Evolutionary conservation across 1,140 invertebrate species (phyloP), one percentile per base, ranked within the genome.

Genomic region (Halotydeus destructor): DNA sequence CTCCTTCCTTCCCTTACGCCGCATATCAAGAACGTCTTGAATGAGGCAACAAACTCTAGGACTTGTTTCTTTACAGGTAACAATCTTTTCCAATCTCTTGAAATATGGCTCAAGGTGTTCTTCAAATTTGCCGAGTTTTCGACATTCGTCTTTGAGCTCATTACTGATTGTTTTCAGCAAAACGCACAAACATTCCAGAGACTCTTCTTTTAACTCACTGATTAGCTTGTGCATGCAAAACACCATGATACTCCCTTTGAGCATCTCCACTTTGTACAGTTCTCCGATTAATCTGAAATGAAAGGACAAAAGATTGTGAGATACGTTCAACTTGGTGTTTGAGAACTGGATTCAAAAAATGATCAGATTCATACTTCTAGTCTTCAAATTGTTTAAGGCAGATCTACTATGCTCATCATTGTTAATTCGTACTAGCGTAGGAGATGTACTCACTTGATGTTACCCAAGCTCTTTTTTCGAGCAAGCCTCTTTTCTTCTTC

Each of bases 21-120:
- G 69, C 41, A 94, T 63, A 55, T 94, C 86, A 43, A 91, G 78
- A 0, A 91, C 78, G 65, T 96, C 88, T 68, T 88, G 78, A 16
- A 94, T 62, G 80, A 89, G 88, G 57, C 93, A 93, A n/a, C 80
- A 65, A 14, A 86, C 75, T 49, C 82, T 66, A 16, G 75, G 77
- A 42, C 72, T 78, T 3, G 78, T 72, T 53, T 57, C 54, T 43
- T 55, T 56, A 33, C 57, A 53, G 31, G 44, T 50, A 1, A 55
- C 48, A 43, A 61, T 57, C 41, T 55, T 12, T 47, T 30, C 6
- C 19, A 37, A 37, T n/a, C n/a, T n/a, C n/a, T n/a, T n/a, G n/a
- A n/a, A n/a, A n/a, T n/a, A n/a, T n/a, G n/a, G n/a, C n/a, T n/a
- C n/a, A n/a, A n/a, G n/a, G n/a, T n/a, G n/a, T n/a, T n/a, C n/a